Conservation (phyloP, 2,113 vertebrate genomes). For the Gavia stellata region DNA sequence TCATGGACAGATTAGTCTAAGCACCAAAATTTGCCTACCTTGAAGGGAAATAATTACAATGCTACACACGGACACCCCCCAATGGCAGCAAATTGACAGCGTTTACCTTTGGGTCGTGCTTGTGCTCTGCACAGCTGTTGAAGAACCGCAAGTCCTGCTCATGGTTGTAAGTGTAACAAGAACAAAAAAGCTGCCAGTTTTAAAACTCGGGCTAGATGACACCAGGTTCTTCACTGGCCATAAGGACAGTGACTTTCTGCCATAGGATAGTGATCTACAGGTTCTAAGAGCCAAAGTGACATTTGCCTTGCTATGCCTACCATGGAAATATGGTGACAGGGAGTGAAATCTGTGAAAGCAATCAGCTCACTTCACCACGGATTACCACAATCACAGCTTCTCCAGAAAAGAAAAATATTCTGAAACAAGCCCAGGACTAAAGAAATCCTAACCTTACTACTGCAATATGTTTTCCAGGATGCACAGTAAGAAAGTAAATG, state of each 20-base stretch:
- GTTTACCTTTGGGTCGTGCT: slow-evolving; percentile 60
- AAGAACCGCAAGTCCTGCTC: slow-evolving; percentile 37
- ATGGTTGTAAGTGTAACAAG: slow-evolving; percentile 46
- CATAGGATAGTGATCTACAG: background rate
- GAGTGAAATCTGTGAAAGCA: background rate
- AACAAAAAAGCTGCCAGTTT: slow-evolving; percentile 52
- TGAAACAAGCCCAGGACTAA: background rate
- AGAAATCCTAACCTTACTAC: background rate
- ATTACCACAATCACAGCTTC: background rate
- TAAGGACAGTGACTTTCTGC: slow-evolving; percentile 26
- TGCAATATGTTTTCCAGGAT: background rate
- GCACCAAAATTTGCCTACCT: background rate
- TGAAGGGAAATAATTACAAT: slow-evolving; percentile 17
- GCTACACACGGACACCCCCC: background rate
- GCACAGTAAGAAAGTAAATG: background rate
- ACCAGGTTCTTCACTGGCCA: slow-evolving; percentile 6
- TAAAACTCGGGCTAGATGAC: slow-evolving; percentile 22
- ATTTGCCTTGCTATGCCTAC: background rate
- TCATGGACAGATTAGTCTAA: background rate
- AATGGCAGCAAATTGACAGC: slow-evolving; percentile 46
- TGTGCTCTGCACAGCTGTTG: slow-evolving; percentile 41
- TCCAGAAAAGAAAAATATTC: background rate
- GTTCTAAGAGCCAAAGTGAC: background rate
- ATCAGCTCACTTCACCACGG: background rate
- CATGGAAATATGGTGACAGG: background rate